phyloP scores from a whole-genome alignment of 2,797 vertebrate species.

The Schizothorax lantsangensis region DNA sequence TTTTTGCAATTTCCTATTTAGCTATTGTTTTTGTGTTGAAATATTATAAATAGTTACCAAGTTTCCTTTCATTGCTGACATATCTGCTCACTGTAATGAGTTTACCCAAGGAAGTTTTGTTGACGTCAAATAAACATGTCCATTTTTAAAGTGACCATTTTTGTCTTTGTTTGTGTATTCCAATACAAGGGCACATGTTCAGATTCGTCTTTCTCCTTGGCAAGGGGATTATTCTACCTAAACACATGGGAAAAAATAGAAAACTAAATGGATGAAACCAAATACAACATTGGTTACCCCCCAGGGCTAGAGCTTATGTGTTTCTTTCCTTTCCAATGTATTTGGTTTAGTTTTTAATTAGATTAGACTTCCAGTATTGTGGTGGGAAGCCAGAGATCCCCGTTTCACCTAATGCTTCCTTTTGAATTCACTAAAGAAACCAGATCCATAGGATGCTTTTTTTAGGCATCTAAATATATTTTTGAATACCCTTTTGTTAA shows the following conservation, averaged over 20 bases:
- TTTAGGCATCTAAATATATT: background rate
- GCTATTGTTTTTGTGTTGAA: slow-evolving; percentile 30
- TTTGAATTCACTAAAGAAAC: slow-evolving; percentile 51
- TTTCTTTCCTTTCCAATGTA: slow-evolving; percentile 61
- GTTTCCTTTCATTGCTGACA: slow-evolving; percentile 58
- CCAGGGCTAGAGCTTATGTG: slow-evolving; percentile 57
- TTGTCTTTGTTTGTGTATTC: slow-evolving; percentile 67
- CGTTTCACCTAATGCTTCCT: slow-evolving; percentile 58
- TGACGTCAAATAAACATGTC: slow-evolving; percentile 68
- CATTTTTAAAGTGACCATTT: slow-evolving; percentile 72
- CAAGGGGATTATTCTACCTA: slow-evolving; percentile 70
- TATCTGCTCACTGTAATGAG: slow-evolving; percentile 68
- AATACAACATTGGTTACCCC: slow-evolving; percentile 58
- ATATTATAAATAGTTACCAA: slow-evolving; percentile 21
- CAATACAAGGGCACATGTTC: slow-evolving; percentile 58
- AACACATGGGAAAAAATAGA: slow-evolving; percentile 56
- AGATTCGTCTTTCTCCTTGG: slow-evolving; percentile 57
- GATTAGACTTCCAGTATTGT: slow-evolving; percentile 65
- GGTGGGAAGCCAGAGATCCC: slow-evolving; percentile 59
- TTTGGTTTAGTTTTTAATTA: slow-evolving; percentile 68
- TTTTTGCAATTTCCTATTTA: background rate
- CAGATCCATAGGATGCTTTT: slow-evolving; percentile 41
- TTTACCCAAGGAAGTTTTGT: slow-evolving; percentile 70
- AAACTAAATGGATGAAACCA: slow-evolving; percentile 60
- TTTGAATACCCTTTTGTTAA: background rate